These are phyloP conservation scores for Temnopleurus reevesii DNA, from an alignment of 53 echinoderm and acorn worm genomes.

Conservation along the genomic window DNA sequence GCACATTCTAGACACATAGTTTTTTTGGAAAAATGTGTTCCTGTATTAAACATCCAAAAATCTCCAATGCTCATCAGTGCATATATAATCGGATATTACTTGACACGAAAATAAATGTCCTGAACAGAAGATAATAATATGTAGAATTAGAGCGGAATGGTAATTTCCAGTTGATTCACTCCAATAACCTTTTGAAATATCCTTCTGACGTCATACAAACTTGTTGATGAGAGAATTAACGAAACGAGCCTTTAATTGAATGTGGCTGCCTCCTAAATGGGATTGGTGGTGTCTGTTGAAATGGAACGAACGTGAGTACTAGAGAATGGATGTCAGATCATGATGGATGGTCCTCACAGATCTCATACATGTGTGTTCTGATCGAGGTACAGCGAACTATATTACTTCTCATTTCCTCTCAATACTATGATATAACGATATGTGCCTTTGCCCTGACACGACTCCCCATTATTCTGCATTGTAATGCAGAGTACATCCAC, in stretches of 20 bases:
- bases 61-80: background rate
- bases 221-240: conserved; percentile 13
- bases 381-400: background rate
- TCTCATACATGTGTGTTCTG: conserved; percentile 45
- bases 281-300: background rate
- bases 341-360: background rate
- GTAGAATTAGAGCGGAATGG: conserved; percentile 33
- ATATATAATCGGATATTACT: background rate
- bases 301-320: background rate
- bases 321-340: background rate
- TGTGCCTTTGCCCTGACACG: conserved; percentile 19
- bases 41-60: too few relatives aligned
- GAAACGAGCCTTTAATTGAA: conserved; percentile 36
- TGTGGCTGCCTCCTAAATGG: conserved; percentile 4
- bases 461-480: conserved; percentile 24
- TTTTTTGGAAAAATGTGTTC: too few relatives aligned
- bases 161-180: conserved; percentile 19
- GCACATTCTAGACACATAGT: too few relatives aligned
- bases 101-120: background rate
- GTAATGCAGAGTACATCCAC: conserved; percentile 5
- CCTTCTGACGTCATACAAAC: conserved; percentile 36
- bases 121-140: conserved; percentile 14
- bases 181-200: conserved; percentile 21
- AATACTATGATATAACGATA: conserved; percentile 31
- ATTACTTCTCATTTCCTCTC: conserved; percentile 46